Base-by-base conservation (phyloP, 2,113 vertebrate species). In the Microcebus ravelobensis region DNA sequence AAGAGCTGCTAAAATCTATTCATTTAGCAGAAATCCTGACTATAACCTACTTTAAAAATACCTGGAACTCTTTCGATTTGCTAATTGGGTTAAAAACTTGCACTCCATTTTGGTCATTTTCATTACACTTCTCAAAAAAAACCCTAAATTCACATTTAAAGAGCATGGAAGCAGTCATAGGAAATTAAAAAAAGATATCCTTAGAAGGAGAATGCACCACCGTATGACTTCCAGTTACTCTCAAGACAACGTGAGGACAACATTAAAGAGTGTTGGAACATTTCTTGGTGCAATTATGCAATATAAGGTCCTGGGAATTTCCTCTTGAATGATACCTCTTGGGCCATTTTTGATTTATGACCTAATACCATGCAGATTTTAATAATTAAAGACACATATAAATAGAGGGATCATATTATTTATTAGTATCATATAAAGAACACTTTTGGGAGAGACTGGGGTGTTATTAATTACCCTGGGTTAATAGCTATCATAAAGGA, bases 71-170 rank as follows among this genome's bases (percentile, higher is more conserved):
- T 94, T 67, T 57, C n/a, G 61, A 27, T 55, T 87, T 94, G 23
- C 12, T 93, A 93, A 91, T 21, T 95, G 82, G 36, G 87, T 77
- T 65, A 80, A 52, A 55, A 91, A 76, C 34, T 93, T 48, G 76
- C 11, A 45, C 6, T 86, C 2, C 1, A 17, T 89, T 91, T 76
- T 17, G 42, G 88, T 85, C 63, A 45, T 3, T 77, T 79, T 21
- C 5, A 71, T 71, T 61, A 84, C 7, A 73, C 4, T 52, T 23
- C 34, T 89, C 45, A n/a, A 70, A 76, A 83, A 80, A 80, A 45
- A 45, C 1, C 8, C 8, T 34, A 71, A 85, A 87, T 70, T 59
- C 61, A 36, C 9, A 81, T 70, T 80, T 11, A 59, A 70, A 93
- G 23, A 90, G 21, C 45, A 59, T 0, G 86, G 25, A 77, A 42